phyloP scores from a whole-genome alignment of 2,113 vertebrate species.

The Canis aureus region DNA sequence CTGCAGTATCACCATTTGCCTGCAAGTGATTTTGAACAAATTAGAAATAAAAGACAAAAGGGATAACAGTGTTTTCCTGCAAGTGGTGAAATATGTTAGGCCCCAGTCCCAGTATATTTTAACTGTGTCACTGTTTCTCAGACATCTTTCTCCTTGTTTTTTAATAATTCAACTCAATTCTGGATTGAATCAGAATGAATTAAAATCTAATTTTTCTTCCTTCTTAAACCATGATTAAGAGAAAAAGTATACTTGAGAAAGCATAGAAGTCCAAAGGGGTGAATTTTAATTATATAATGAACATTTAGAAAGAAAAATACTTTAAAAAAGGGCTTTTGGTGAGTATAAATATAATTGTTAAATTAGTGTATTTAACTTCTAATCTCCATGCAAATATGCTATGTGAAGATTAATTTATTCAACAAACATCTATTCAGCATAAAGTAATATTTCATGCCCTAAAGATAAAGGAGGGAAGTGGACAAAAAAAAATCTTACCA shows the following conservation, averaged over 20 bases:
- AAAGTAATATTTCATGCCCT: neutral
- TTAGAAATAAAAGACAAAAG: neutral
- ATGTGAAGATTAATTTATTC: conserved; percentile 7
- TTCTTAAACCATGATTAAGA: conserved; percentile 25
- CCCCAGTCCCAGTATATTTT: neutral
- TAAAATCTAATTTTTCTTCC: conserved; percentile 21
- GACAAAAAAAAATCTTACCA: neutral
- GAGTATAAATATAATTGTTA: neutral
- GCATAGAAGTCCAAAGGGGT: neutral
- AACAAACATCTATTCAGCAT: neutral
- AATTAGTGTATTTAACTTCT: conserved; percentile 18
- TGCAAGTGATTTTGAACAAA: neutral
- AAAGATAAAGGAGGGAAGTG: conserved; percentile 18
- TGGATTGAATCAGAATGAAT: neutral
- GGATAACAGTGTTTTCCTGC: neutral
- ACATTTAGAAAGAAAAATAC: conserved; percentile 50
- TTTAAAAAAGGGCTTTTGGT: conserved; percentile 41
- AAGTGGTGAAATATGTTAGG: neutral
- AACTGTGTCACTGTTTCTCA: neutral
- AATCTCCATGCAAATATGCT: conserved; percentile 38
- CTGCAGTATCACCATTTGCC: neutral
- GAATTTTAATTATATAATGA: conserved; percentile 44
- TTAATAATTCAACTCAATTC: neutral
- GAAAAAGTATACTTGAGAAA: conserved; percentile 35
- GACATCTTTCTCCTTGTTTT: neutral